Conservation (phyloP, 2,797 vertebrate species). For the Falco columbarius region DNA sequence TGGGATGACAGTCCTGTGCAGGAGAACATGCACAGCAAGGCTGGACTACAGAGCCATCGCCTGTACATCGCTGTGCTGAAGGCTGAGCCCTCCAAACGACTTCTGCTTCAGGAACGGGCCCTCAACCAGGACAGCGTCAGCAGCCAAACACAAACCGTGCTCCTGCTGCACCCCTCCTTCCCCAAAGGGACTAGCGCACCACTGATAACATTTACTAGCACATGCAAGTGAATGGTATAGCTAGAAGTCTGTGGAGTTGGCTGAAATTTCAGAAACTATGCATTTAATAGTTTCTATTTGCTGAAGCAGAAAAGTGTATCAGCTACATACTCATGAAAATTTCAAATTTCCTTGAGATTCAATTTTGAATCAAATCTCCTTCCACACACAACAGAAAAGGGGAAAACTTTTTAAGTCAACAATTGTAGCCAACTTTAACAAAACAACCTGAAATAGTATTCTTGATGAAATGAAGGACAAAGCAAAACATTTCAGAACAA, state of each 20-base stretch:
- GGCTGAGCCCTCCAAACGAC: not conserved
- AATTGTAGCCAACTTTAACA: not conserved
- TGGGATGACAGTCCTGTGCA: not conserved
- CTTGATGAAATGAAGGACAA: not conserved
- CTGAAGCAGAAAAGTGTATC: not conserved
- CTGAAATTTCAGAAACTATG: not conserved
- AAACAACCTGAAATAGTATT: not conserved
- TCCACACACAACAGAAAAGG: not conserved
- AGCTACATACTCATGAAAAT: not conserved
- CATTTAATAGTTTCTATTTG: not conserved
- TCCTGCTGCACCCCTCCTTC: not conserved
- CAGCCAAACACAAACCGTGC: accelerated
- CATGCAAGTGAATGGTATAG: not conserved
- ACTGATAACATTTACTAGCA: not conserved
- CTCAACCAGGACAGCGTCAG: not conserved
- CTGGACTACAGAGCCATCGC: not conserved
- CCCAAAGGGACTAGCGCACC: not conserved
- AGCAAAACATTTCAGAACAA: not conserved
- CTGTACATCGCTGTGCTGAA: accelerated
- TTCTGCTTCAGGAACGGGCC: not conserved
- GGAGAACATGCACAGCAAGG: not conserved
- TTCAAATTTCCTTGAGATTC: not conserved
- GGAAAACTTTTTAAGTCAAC: not conserved
- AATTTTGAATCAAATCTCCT: not conserved
- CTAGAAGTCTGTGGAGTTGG: not conserved